phyloP scores from a whole-genome alignment of 1,140 invertebrate species.

The Eriocheir sinensis region DNA sequence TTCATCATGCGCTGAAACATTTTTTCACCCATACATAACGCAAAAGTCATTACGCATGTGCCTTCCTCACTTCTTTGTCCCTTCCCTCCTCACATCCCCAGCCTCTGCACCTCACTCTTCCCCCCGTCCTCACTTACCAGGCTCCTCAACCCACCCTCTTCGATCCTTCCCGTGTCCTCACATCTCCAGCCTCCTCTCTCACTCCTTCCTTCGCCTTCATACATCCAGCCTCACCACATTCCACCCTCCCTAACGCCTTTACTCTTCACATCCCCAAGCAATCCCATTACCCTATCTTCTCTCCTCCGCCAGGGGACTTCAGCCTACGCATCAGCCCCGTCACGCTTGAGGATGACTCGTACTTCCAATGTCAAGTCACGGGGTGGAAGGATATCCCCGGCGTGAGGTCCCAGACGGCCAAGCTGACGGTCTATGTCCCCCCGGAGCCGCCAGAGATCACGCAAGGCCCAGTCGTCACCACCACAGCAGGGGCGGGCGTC shows the following conservation, averaged over 20 bases:
- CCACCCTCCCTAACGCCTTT: background rate
- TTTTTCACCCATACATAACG: no score
- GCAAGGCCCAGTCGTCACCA: conserved; percentile 83
- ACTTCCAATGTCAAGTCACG: conserved; percentile 62
- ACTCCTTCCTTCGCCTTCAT: background rate
- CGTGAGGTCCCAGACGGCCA: conserved; percentile 62
- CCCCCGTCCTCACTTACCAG: background rate
- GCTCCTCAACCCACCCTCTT: background rate
- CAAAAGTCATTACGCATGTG: background rate
- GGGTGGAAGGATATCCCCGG: conserved; percentile 49
- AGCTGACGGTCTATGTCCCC: conserved; percentile 80
- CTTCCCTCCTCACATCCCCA: background rate
- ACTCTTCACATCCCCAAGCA: background rate
- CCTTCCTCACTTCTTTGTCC: background rate
- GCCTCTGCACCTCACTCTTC: background rate
- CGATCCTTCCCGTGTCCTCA: background rate
- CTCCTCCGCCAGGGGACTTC: conserved; percentile 42
- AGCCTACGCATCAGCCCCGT: conserved; percentile 59
- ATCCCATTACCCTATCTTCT: background rate
- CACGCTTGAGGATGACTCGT: conserved; percentile 52
- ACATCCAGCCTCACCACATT: background rate
- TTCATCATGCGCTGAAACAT: no score
- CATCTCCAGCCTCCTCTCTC: background rate
- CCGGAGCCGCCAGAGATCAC: conserved; percentile 81
- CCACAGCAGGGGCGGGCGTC: conserved; percentile 93